phyloP scores from a whole-genome alignment of 2,797 vertebrate genomes.

The Danio aesculapii region DNA sequence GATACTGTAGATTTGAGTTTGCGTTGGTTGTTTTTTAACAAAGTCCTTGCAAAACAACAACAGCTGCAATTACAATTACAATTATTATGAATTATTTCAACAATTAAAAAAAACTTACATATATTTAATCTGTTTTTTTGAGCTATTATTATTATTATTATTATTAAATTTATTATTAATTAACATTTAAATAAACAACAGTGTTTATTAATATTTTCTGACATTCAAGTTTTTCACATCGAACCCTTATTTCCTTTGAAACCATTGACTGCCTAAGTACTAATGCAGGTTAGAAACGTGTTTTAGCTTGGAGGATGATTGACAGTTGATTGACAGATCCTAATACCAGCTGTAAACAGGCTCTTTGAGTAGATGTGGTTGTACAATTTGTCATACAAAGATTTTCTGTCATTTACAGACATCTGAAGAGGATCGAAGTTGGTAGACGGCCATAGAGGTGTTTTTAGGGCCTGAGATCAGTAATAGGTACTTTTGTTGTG shows the following conservation, averaged over 20 bases:
- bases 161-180: background rate
- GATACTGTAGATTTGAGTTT: no score
- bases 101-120: background rate
- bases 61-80: background rate
- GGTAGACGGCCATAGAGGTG: background rate
- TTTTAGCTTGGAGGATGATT: background rate
- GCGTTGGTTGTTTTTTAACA: no score
- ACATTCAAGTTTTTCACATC: no score
- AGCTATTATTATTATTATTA: background rate
- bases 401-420: background rate
- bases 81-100: background rate
- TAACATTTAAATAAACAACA: no score
- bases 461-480: background rate
- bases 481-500: background rate
- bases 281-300: background rate
- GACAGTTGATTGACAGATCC: slow-evolving; percentile 9
- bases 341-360: background rate
- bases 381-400: slow-evolving; percentile 16
- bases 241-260: background rate
- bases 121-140: background rate
- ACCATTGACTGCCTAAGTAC: background rate
- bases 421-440: background rate
- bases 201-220: no score
- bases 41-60: background rate
- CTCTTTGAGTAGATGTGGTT: background rate